phyloP scores from a whole-genome alignment of 2,888 invertebrate genomes.

The Eristalis arbustorum region DNA sequence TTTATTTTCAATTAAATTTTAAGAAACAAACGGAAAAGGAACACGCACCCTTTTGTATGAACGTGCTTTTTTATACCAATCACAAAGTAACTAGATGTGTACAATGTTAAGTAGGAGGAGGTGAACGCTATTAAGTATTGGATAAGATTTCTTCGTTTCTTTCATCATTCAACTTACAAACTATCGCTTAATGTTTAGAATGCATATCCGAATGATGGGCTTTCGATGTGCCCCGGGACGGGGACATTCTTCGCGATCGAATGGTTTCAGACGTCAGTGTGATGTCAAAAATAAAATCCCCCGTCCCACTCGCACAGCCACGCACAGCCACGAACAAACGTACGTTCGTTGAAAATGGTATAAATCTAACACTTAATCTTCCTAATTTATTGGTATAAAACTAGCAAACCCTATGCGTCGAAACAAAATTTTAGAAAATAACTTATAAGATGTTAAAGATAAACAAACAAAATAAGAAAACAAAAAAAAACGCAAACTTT shows the following conservation, averaged over 20 bases:
- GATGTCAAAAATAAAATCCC: neutral
- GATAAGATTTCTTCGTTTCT: neutral
- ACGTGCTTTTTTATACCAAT: slow-evolving; percentile 56
- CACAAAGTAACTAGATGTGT: slow-evolving; percentile 47
- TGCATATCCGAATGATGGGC: slow-evolving; percentile 56
- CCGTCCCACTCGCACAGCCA: neutral
- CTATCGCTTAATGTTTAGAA: slow-evolving; percentile 49
- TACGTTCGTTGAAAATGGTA: neutral
- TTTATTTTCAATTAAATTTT: slow-evolving; percentile 8
- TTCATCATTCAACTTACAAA: neutral
- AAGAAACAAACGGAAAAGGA: neutral
- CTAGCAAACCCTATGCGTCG: slow-evolving; percentile 35
- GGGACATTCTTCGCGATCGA: neutral
- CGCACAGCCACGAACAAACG: neutral
- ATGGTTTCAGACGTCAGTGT: neutral
- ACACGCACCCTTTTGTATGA: neutral
- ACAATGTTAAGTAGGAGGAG: slow-evolving; percentile 38
- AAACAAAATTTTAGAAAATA: slow-evolving; percentile 21
- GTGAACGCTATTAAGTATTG: slow-evolving; percentile 22
- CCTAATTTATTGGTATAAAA: slow-evolving; percentile 61
- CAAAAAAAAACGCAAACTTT: slow-evolving; percentile 14
- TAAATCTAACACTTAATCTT: neutral
- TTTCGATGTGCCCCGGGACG: slow-evolving; percentile 14
- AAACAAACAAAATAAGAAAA: slow-evolving; percentile 11
- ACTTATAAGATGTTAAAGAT: slow-evolving; percentile 58